A percentile compares a stretch with the other conserved stretches of the same genome.
Conservation (phyloP, 2,113 vertebrate genomes). For the Toxostoma redivivum region DNA sequence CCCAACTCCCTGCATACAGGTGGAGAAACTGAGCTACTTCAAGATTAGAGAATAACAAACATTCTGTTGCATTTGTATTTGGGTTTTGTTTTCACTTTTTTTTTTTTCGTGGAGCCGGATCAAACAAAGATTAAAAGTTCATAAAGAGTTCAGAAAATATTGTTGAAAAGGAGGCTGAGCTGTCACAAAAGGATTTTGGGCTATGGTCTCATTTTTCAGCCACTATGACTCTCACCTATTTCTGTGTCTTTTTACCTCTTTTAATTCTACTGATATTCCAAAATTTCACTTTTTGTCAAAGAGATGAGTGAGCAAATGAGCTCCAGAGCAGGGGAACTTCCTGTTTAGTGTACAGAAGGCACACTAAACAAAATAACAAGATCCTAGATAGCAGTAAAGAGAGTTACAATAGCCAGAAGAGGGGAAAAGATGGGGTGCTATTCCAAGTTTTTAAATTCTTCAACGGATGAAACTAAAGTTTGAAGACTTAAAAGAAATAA, state of each 20-base stretch:
- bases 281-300: not conserved
- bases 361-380: not conserved
- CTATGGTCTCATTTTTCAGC: not conserved
- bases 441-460: not conserved
- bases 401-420: not conserved
- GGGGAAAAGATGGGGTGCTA: rapidly evolving
- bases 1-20: rapidly evolving
- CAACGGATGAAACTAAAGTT: not conserved
- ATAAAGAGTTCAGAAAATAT: not conserved
- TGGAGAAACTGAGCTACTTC: not conserved
- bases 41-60: not conserved
- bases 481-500: not conserved
- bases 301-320: not conserved
- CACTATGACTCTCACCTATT: not conserved
- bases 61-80: not conserved
- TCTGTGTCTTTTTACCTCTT: not conserved
- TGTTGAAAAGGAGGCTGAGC: not conserved
- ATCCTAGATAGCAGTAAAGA: not conserved
- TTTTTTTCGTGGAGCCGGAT: not conserved
- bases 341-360: not conserved
- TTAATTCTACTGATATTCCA: not conserved
- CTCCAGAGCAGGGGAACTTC: not conserved
- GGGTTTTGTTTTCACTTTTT: not conserved
- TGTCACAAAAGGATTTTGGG: not conserved
- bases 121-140: not conserved